A percentile compares a stretch with the other conserved stretches of the same genome.
Conservation (phyloP, 2,888 invertebrate species). For the Eristalis pertinax region DNA sequence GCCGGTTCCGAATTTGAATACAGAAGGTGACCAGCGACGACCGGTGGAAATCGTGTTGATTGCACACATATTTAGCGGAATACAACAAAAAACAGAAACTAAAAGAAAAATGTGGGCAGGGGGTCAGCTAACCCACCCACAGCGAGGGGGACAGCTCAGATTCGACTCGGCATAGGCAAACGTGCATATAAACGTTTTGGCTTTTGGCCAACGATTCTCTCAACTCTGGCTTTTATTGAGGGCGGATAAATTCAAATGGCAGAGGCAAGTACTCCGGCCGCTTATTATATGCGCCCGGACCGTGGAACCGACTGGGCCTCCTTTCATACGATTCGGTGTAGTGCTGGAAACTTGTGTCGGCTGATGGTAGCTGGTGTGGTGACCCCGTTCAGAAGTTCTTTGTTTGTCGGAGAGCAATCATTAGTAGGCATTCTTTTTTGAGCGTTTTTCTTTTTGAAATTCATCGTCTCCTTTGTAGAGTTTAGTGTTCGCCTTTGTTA, state of each 20-base stretch:
- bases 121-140: neutral
- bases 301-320: neutral
- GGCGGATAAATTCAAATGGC: conserved; percentile 65
- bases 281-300: conserved; percentile 29
- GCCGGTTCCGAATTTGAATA: conserved; percentile 38
- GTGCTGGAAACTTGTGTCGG: neutral
- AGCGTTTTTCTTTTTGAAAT: neutral
- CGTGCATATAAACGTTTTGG: conserved; percentile 66
- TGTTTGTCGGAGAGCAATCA: conserved; percentile 28
- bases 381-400: conserved; percentile 49
- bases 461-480: neutral
- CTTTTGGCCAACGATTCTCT: conserved; percentile 59
- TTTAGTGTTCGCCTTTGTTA: neutral
- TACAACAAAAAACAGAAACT: conserved; percentile 21
- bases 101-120: conserved; percentile 10
- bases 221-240: conserved; percentile 66
- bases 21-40: conserved; percentile 23
- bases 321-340: neutral
- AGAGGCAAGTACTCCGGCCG: conserved; percentile 49
- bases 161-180: neutral
- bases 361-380: conserved; percentile 20
- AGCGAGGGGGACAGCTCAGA: too few species aligned
- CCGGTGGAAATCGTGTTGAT: conserved; percentile 55
- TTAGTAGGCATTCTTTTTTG: neutral
- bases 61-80: conserved; percentile 64